Evolutionary conservation across 2,113 vertebrate species (phyloP), one percentile per base, ranked within the genome.

Genomic region (Stigmatopora argus): DNA sequence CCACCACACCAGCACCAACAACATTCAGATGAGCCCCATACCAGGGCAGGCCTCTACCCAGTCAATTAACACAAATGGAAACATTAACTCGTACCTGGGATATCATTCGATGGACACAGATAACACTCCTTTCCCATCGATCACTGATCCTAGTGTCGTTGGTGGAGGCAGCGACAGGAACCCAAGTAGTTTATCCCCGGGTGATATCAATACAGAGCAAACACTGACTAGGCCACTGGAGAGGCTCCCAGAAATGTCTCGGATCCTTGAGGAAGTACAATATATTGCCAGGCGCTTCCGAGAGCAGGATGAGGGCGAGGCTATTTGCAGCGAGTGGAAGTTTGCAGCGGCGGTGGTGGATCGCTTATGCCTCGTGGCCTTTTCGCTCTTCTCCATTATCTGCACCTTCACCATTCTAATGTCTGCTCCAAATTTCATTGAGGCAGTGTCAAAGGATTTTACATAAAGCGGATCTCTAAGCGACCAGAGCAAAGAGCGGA

Each of bases 371-470:
- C 89, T 96, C 55, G 92, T 96, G 83, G 92, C 93, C 15, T 96
- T 96, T 79, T 93, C 92, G 0, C 91, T 96, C 61, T 95, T 95
- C 80, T 93, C 94, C 71, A 93, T 95, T 80, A 91, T 94, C 73
- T 94, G 93, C 87, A 96, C 94, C 38, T 92, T 95, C 77, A 92
- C 93, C 67, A 95, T 96, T 76, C 87, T 96, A 62, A 93, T 95
- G 93, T 91, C 94, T 0, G 94, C 94, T 45, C 94, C 93, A 21
- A 95, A 95, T 80, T 95, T 95, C 80, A 90, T 94, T 34, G 93
- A 95, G 83, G 94, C 94, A 0, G 93, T 96, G 76, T 92, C 93
- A 44, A 95, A 96, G 80, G 93, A 96, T 89, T 95, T 94, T 79
- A 90, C 93, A 68, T 95, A 88, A 92, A 47, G 15, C 17, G 6